Evolutionary conservation across 2,113 vertebrate species (phyloP).

Genomic region (Tiliqua scincoides): DNA sequence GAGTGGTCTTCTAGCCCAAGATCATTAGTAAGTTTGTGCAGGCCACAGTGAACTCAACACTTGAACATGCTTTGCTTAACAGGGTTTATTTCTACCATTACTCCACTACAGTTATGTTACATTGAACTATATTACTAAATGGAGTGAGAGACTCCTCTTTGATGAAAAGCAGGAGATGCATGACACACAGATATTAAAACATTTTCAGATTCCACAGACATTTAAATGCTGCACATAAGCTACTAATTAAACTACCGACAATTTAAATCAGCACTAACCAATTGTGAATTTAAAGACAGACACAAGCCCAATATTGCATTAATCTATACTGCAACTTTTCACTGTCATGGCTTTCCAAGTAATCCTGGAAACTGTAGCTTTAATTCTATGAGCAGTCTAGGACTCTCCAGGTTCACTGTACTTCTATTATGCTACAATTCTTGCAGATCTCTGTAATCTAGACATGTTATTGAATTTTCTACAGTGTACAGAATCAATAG

Average conservation of each 20-base stretch:
- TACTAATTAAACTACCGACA: background rate
- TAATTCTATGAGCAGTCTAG: too few species aligned
- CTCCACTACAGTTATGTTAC: background rate
- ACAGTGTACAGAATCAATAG: background rate
- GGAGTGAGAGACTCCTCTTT: background rate
- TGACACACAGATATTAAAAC: background rate
- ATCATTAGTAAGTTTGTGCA: background rate
- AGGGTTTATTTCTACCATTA: constrained; percentile 14
- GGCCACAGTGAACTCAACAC: background rate
- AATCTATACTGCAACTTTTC: background rate
- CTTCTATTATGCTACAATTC: background rate
- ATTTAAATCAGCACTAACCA: background rate
- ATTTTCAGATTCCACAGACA: background rate
- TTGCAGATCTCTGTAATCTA: background rate
- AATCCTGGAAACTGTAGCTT: too few species aligned
- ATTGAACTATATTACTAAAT: background rate
- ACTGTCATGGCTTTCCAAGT: background rate
- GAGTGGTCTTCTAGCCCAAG: background rate
- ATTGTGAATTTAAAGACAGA: background rate
- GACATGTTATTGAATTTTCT: background rate
- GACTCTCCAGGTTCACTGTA: background rate
- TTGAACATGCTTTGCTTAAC: background rate
- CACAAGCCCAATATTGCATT: background rate
- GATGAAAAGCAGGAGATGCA: background rate
- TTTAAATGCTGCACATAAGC: background rate